A percentile compares a stretch with the other conserved stretches of the same genome.
Evolutionary conservation across 2,797 vertebrate species (phyloP).

Genomic region (Takifugu ocellatus): DNA sequence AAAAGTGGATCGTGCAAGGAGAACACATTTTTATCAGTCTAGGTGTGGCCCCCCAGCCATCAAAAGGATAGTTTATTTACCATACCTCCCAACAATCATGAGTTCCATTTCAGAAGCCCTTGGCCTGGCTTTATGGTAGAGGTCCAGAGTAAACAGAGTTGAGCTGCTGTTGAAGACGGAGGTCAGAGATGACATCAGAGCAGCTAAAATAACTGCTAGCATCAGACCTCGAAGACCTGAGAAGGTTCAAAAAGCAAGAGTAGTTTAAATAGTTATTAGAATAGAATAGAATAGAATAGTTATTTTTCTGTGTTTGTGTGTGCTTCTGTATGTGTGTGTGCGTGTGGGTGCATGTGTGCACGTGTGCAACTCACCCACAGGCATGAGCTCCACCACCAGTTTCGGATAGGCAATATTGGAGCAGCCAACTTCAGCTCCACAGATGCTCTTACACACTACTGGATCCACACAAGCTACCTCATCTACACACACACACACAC

Average conservation of each 20-base stretch:
- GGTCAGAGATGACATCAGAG: slow-evolving; percentile 95
- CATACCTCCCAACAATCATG: slow-evolving; percentile 90
- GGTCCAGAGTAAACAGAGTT: slow-evolving; percentile 89
- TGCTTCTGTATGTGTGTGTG: no score
- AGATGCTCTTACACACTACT: slow-evolving; percentile 77
- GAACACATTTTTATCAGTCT: no score
- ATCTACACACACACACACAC: slow-evolving; percentile 68
- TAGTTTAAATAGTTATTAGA: no score
- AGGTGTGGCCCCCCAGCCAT: no score
- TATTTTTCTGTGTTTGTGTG: no score
- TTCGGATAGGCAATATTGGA: slow-evolving; percentile 96
- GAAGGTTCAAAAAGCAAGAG: no score
- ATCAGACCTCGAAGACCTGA: slow-evolving; percentile 92
- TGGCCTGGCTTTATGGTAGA: slow-evolving; percentile 81
- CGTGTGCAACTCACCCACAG: slow-evolving; percentile 52
- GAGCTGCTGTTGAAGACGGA: slow-evolving; percentile 97
- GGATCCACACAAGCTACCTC: slow-evolving; percentile 92
- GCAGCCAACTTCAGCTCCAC: slow-evolving; percentile 86
- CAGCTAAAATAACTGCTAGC: slow-evolving; percentile 92
- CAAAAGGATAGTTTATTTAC: no score
- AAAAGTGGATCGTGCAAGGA: no score
- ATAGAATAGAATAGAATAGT: no score
- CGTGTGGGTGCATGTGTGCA: no score
- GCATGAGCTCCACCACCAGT: slow-evolving; percentile 75
- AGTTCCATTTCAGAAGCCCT: slow-evolving; percentile 85